Percentiles rank a stretch among this genome's conserved stretches.
These are phyloP conservation scores for Terrapene triunguis DNA, from an alignment of 2,113 vertebrate species.

Conservation along the genomic window DNA sequence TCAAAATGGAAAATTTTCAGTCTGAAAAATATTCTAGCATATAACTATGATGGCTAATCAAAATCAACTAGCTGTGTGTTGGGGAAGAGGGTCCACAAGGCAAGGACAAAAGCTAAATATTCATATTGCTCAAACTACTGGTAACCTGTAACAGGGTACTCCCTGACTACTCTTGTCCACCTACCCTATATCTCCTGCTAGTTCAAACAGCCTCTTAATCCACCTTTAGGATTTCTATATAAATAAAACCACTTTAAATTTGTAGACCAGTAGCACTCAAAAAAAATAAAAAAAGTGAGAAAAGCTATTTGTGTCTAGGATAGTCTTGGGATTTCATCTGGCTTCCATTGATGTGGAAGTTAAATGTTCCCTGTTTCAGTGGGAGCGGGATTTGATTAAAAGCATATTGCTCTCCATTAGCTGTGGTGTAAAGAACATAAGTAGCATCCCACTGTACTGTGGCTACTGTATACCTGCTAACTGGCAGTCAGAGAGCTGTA, in stretches of 20 bases:
- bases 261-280: not conserved
- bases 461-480: too few relatives aligned
- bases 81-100: not conserved
- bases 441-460: too few relatives aligned
- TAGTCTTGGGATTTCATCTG: not conserved
- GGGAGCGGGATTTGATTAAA: too few relatives aligned
- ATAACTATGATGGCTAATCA: too few relatives aligned
- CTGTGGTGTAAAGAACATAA: too few relatives aligned
- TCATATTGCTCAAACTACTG: not conserved
- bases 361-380: not conserved
- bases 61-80: too few relatives aligned
- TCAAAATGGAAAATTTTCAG: not conserved
- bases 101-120: not conserved
- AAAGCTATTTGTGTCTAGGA: not conserved
- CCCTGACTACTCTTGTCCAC: not conserved
- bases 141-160: not conserved
- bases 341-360: rapidly evolving
- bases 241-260: not conserved
- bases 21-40: not conserved
- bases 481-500: too few relatives aligned
- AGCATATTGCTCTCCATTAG: rapidly evolving
- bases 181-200: not conserved
- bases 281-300: not conserved
- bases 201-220: not conserved
- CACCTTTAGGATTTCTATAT: not conserved